Evolutionary conservation across 2,113 vertebrate species (phyloP), one percentile per base, ranked within the genome.

Genomic region (Recurvirostra avosetta): DNA sequence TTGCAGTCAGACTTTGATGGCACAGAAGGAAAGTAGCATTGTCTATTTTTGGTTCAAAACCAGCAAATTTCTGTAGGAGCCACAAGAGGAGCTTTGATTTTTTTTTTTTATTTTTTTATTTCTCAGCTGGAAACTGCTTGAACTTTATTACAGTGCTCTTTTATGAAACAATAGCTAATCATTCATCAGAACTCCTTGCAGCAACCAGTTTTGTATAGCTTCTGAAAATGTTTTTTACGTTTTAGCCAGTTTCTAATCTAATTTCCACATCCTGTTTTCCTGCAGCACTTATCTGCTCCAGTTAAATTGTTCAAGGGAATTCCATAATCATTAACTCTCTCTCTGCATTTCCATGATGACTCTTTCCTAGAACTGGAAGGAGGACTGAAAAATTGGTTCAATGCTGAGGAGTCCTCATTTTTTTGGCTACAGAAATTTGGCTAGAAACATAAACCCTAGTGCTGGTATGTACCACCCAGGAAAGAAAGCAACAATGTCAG

Each of bases 251-350:
- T 92, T 92, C 63, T 94, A 84, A 92, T 97, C 84, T 83, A 90
- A 88, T 94, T 96, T 91, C 72, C 67, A 92, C 88, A 86, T 88
- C 90, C 90, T 93, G 75, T 93, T 96, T 88, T 95, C 72, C 65
- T 76, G 78, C 38, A 32, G 43, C 27, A 68, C 12, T 95, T 92
- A 59, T 59, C 79, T 93, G 53, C 86, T 92, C 76, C 76, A 72
- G 59, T 91, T 68, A 74, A 90, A 84, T 43, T 79, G 36, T 71
- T 77, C 63, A 94, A 83, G 68, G 53, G 83, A 94, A 74, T 71
- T 63, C 72, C 55, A 22, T 86, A 81, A 92, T 94, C 86, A 92
- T 84, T 94, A 94, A 91, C 76, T 88, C 40, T 61, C 53, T 92
- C 4, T 59, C 86, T 86, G 8, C 21, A 14, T 92, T 94, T 96